Conservation (phyloP, 2,888 invertebrate species). For the Flabesymbios commensalis region DNA sequence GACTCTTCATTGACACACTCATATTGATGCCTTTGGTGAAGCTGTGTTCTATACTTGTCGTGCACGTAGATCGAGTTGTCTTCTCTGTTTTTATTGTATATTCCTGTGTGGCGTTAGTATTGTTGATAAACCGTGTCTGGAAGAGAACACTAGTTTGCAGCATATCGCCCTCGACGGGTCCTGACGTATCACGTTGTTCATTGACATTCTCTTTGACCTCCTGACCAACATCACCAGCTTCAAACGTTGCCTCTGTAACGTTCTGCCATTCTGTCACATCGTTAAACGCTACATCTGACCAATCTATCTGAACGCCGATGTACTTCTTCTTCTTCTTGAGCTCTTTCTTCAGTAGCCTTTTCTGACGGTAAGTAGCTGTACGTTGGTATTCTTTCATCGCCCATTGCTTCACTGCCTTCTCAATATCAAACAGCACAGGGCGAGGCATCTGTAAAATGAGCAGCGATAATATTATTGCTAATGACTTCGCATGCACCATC, state of each 20-base stretch:
- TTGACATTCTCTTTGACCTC: too few relatives aligned
- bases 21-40: slow-evolving; percentile 55
- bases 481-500: too few relatives aligned
- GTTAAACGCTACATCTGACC: slow-evolving; percentile 27
- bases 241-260: not conserved
- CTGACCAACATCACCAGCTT: too few relatives aligned
- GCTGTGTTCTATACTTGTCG: slow-evolving; percentile 30
- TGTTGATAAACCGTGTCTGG: slow-evolving; percentile 40
- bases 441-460: too few relatives aligned
- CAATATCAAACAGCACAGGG: slow-evolving; percentile 23
- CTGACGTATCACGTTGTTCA: too few relatives aligned
- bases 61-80: slow-evolving; percentile 31
- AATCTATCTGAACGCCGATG: slow-evolving; percentile 28
- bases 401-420: slow-evolving; percentile 30
- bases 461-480: too few relatives aligned
- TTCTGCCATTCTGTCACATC: slow-evolving; percentile 29
- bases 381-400: slow-evolving; percentile 25
- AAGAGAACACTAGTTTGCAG: slow-evolving; percentile 35
- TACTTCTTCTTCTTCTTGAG: slow-evolving; percentile 18
- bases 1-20: slow-evolving; percentile 56
- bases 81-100: slow-evolving; percentile 41
- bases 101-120: slow-evolving; percentile 32
- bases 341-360: slow-evolving; percentile 18
- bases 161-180: too few relatives aligned
- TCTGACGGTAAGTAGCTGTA: slow-evolving; percentile 27